Conservation (phyloP, 2,888 invertebrate genomes). For the Drosophila incognita region DNA sequence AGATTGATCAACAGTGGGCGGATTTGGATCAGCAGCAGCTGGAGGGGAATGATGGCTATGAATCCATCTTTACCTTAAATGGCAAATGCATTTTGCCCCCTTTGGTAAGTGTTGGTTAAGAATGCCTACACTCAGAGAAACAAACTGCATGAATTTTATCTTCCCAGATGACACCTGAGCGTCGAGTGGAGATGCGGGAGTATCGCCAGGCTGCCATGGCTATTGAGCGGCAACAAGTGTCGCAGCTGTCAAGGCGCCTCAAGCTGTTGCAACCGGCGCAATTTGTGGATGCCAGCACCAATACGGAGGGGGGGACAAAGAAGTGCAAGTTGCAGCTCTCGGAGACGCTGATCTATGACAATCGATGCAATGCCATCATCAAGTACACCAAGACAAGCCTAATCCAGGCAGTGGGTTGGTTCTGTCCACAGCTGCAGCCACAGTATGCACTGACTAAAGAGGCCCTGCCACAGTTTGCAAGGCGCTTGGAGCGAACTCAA, state of each 20-base stretch:
- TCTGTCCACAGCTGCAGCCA: not conserved
- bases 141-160: no score
- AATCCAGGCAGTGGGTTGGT: not conserved
- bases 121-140: no score
- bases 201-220: slow-evolving; percentile 42
- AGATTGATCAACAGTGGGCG: slow-evolving; percentile 9
- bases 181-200: slow-evolving; percentile 55
- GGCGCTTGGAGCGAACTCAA: not conserved
- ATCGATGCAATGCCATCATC: slow-evolving; percentile 45
- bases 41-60: not conserved
- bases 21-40: not conserved
- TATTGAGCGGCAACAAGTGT: slow-evolving; percentile 27
- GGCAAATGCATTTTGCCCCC: slow-evolving; percentile 59
- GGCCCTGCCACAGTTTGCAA: not conserved
- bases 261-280: not conserved
- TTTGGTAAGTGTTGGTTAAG: slow-evolving; percentile 42
- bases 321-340: slow-evolving; percentile 50
- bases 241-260: not conserved
- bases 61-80: slow-evolving; percentile 42
- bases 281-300: slow-evolving; percentile 48
- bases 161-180: slow-evolving; percentile 53
- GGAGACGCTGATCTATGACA: slow-evolving; percentile 59
- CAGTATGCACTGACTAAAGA: slow-evolving; percentile 16
- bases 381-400: slow-evolving; percentile 17
- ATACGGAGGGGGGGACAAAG: slow-evolving; percentile 11